A percentile compares a stretch with the other conserved stretches of the same genome.
Evolutionary conservation across 2,888 invertebrate genomes (phyloP).

Genomic region (Oasisia sp.): DNA sequence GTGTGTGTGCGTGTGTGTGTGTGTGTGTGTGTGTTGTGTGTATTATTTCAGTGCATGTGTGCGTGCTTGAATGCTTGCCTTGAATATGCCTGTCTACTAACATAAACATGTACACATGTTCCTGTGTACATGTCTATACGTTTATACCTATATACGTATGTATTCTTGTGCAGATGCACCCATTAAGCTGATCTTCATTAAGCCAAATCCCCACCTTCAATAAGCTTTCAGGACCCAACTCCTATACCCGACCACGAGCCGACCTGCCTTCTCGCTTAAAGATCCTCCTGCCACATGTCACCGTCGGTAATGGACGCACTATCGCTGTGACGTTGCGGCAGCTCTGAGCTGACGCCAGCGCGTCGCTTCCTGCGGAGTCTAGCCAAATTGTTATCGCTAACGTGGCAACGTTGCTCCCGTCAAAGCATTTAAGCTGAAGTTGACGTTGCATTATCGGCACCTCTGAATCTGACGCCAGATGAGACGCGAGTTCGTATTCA

Average conservation of each 20-base stretch:
- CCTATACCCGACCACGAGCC: background rate
- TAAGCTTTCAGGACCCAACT: background rate
- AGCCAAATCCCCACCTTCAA: too few relatives aligned
- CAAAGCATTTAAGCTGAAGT: background rate
- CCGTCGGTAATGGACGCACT: background rate
- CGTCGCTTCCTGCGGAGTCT: background rate
- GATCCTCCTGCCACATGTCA: background rate
- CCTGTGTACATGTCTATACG: too few relatives aligned
- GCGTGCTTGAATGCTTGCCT: too few relatives aligned
- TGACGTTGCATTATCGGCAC: background rate
- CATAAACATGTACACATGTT: too few relatives aligned
- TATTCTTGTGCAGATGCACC: too few relatives aligned
- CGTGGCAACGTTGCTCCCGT: background rate
- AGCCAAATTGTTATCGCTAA: background rate
- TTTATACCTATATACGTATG: too few relatives aligned
- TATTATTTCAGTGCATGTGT: too few relatives aligned
- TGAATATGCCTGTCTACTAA: too few relatives aligned
- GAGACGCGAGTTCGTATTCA: background rate
- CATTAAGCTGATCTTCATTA: too few relatives aligned
- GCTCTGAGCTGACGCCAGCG: background rate
- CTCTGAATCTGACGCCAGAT: background rate
- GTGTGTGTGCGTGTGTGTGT: too few relatives aligned
- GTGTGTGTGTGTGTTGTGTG: too few relatives aligned
- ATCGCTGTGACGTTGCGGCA: background rate
- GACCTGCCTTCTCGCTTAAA: background rate